Evolutionary conservation across 2,888 invertebrate species (phyloP), one percentile per base, ranked within the genome.

Genomic region (Biston betularia): DNA sequence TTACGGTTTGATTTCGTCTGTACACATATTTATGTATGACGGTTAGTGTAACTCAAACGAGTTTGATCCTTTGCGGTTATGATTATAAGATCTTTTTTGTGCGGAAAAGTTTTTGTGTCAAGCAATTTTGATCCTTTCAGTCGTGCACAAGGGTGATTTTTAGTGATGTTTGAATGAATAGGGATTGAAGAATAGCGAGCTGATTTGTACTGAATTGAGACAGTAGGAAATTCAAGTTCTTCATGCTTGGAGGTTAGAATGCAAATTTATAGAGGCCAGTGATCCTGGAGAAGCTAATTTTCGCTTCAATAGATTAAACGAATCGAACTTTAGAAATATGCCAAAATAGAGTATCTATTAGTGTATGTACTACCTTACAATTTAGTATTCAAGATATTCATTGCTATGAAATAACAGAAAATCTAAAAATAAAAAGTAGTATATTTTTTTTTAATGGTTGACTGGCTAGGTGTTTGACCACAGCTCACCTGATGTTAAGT

Each of bases 161-260:
- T 56, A 45, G 35, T 45, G 40, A 53, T 44, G 42, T 35, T 50
- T 59, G 44, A 59, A 14, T 65, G 66, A 62, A 62, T 56, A 62
- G 53, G 42, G 56, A 40, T 35, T 35, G 40, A 62, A 66, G 66
- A 66, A 66, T 66, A 62, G 62, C 40, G 2, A 24, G 35, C 62
- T 58, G 66, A 66, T 66, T 66, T 66, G 57, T 48, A 35, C 44
- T 57, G 48, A 38, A 46, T 48, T 58, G 40, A 58, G 52, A 33
- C 53, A 58, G 46, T 48, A 45, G 44, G 46, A 54, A 54, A 61
- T 55, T 46, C 38, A 57, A 53, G 56, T 56, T 56, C 33, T 56
- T 54, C 14, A 42, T 38, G 45, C 14, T 56, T 45, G 44, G 52
- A 35, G 12, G 46, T 49, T 54, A 44, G 10, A 52, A 63, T 42